phyloP scores from a whole-genome alignment of 2,113 vertebrate genomes.

The Anseranas semipalmata region DNA sequence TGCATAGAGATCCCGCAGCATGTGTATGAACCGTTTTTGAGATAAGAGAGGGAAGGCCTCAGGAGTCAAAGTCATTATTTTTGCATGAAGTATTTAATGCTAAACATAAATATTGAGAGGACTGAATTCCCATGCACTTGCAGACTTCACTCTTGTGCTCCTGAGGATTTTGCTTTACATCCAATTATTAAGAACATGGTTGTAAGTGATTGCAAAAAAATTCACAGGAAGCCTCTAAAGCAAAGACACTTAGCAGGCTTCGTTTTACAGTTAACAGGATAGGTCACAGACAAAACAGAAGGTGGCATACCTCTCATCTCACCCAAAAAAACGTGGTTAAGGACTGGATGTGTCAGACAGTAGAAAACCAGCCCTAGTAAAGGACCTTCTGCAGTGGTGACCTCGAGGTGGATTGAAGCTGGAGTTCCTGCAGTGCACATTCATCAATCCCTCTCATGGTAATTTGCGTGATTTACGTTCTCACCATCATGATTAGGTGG shows the following conservation, averaged over 20 bases:
- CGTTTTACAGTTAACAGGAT: background rate
- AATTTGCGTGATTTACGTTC: conserved; percentile 40
- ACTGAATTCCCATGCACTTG: background rate
- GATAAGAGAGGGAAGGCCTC: conserved; percentile 28
- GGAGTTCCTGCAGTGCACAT: conserved; percentile 17
- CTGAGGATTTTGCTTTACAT: conserved; percentile 1
- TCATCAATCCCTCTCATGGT: conserved; percentile 1
- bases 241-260: background rate
- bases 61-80: conserved; percentile 49
- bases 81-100: conserved; percentile 57
- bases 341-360: background rate
- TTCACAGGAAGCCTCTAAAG: background rate
- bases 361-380: background rate
- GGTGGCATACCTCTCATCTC: background rate
- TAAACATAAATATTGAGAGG: conserved; percentile 57
- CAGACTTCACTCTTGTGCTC: conserved; percentile 23
- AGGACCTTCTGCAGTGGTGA: background rate
- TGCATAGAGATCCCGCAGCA: background rate
- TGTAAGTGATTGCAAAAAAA: background rate
- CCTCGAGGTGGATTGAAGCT: background rate
- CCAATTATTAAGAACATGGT: background rate
- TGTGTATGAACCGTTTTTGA: conserved; percentile 32
- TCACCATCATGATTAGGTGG: conserved; percentile 47
- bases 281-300: background rate
- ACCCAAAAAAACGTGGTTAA: background rate